These are phyloP conservation scores for Meda fulgida DNA, from an alignment of 2,797 vertebrate genomes.

Conservation along the genomic window DNA sequence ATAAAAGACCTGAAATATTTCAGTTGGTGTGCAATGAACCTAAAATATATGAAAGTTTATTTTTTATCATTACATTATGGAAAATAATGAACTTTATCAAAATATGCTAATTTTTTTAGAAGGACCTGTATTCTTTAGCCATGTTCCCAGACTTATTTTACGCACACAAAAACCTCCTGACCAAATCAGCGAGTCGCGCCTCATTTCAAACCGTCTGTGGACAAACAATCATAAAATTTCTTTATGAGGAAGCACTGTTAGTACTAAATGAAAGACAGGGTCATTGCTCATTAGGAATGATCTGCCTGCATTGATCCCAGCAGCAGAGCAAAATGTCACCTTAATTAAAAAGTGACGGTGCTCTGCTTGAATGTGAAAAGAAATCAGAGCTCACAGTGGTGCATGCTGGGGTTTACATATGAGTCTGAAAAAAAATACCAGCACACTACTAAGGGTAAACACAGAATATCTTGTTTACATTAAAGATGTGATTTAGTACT, in stretches of 20 bases:
- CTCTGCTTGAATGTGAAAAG: constrained; percentile 69
- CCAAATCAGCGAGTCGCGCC: constrained; percentile 40
- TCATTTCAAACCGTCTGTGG: constrained; percentile 55
- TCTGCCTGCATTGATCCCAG: constrained; percentile 68
- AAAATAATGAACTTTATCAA: too few relatives aligned
- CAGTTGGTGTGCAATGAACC: too few relatives aligned
- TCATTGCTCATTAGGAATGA: constrained; percentile 61
- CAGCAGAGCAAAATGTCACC: constrained; percentile 71
- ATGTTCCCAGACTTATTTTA: not conserved
- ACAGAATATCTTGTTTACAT: constrained; percentile 55
- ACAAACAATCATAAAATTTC: constrained; percentile 59
- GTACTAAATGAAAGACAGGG: constrained; percentile 60
- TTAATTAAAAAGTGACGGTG: constrained; percentile 70
- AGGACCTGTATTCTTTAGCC: not conserved
- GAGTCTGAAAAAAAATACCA: constrained; percentile 43
- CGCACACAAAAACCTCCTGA: constrained; percentile 35
- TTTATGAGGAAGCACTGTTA: constrained; percentile 57
- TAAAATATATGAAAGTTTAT: too few relatives aligned
- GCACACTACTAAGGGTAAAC: not conserved
- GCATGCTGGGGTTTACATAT: constrained; percentile 51
- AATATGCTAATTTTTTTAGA: too few relatives aligned
- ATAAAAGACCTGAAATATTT: too few relatives aligned
- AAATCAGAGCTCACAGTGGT: constrained; percentile 69
- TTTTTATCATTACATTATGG: too few relatives aligned
- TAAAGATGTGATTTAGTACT: not conserved